Percentiles rank a stretch among this genome's conserved stretches.
Evolutionary conservation across 2,113 vertebrate genomes (phyloP).

Genomic region (Plotosus lineatus): DNA sequence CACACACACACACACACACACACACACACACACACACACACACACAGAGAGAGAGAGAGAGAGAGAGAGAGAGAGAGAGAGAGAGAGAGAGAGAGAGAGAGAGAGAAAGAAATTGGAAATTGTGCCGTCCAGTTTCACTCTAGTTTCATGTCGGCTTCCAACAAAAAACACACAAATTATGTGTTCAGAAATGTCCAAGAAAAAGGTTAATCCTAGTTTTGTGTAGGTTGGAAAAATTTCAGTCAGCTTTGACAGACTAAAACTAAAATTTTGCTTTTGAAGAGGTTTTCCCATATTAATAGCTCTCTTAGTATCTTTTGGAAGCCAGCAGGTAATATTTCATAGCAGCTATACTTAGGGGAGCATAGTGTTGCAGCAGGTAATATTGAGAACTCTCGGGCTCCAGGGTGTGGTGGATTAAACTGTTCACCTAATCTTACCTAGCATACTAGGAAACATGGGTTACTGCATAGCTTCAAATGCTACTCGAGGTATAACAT

Average conservation of each 20-base stretch:
- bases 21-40: constrained; percentile 27
- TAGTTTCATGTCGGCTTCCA: not conserved
- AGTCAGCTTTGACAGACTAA: constrained; percentile 25
- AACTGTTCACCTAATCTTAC: not conserved
- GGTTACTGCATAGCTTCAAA: not conserved
- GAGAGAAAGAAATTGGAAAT: no score
- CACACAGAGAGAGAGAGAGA: no score
- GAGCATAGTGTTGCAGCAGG: not conserved
- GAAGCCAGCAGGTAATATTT: not conserved
- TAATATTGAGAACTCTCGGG: not conserved
- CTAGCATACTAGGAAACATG: not conserved
- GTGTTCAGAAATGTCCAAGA: constrained; percentile 17
- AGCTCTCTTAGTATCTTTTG: not conserved
- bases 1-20: constrained; percentile 30
- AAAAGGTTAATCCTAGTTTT: constrained; percentile 40
- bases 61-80: no score
- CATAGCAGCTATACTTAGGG: not conserved
- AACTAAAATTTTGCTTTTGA: constrained; percentile 7
- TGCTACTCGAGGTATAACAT: not conserved
- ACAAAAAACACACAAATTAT: not conserved
- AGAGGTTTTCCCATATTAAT: not conserved
- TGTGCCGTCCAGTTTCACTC: not conserved
- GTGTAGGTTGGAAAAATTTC: constrained; percentile 20
- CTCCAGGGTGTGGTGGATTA: not conserved
- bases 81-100: no score